Conservation (phyloP, 2,113 vertebrate species). For the Burhinus oedicnemus region DNA sequence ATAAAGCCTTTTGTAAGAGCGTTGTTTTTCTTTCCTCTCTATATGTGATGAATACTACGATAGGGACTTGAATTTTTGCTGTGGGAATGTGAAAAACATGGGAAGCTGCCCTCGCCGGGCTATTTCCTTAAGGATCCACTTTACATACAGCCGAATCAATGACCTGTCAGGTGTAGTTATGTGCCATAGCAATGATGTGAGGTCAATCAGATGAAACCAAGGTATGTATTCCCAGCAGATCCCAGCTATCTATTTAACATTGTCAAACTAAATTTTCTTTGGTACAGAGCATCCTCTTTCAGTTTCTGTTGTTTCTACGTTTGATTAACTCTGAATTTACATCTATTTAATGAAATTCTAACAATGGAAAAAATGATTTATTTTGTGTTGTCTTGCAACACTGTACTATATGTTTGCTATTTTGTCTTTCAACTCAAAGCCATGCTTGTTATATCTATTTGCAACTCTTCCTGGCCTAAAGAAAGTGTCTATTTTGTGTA, state of each 20-base stretch:
- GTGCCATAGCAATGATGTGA: slow-evolving; percentile 1
- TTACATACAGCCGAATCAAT: slow-evolving; percentile 34
- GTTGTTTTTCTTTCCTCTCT: background rate
- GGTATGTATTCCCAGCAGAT: slow-evolving; percentile 43
- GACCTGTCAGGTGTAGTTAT: slow-evolving; percentile 55
- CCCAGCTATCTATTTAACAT: slow-evolving; percentile 7
- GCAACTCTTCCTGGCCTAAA: background rate
- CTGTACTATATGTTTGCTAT: background rate
- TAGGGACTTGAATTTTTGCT: slow-evolving; percentile 7
- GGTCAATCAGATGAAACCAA: slow-evolving; percentile 47
- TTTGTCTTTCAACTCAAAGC: background rate
- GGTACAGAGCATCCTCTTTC: background rate
- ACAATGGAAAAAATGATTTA: background rate
- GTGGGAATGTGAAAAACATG: slow-evolving; percentile 1
- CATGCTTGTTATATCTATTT: background rate
- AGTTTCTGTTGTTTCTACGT: background rate
- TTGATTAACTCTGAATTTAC: background rate
- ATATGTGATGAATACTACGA: background rate
- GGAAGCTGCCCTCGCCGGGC: slow-evolving; percentile 10
- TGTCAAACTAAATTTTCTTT: slow-evolving; percentile 26
- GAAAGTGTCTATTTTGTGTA: background rate
- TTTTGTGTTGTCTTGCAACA: background rate
- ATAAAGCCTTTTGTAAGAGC: background rate
- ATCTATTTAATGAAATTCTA: background rate
- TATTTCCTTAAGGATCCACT: slow-evolving; percentile 24